A percentile compares a stretch with the other conserved stretches of the same genome.
These are phyloP conservation scores for Hippocampus comes DNA, from an alignment of 2,113 vertebrate genomes.

Conservation along the genomic window DNA sequence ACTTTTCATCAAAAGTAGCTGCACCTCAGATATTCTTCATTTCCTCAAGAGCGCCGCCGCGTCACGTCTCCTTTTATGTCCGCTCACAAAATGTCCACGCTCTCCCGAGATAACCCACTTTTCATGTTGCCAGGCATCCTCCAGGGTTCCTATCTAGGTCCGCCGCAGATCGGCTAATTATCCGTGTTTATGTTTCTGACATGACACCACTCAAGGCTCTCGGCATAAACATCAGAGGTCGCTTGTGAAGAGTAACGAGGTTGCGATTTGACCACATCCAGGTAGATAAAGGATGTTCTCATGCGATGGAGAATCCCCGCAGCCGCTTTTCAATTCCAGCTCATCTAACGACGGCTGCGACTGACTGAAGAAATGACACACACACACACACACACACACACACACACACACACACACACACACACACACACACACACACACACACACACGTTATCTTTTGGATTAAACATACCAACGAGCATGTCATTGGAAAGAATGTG, in stretches of 20 bases:
- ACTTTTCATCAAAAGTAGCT: conserved; percentile 14
- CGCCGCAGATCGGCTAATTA: conserved; percentile 43
- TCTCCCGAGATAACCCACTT: conserved; percentile 9
- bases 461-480: not conserved
- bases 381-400: conserved; percentile 1
- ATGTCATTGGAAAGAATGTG: conserved; percentile 14
- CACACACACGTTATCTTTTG: conserved; percentile 34
- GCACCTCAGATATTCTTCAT: not conserved
- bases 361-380: not conserved
- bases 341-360: conserved; percentile 29
- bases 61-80: conserved; percentile 8
- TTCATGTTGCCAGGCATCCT: conserved; percentile 24
- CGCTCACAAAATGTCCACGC: not conserved
- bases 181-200: conserved; percentile 41
- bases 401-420: conserved; percentile 24
- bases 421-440: not conserved
- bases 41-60: conserved; percentile 2
- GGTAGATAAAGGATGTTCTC: conserved; percentile 72
- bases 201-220: not conserved
- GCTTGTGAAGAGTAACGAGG: conserved; percentile 68
- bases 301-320: conserved; percentile 64
- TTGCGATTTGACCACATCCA: conserved; percentile 54
- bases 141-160: conserved; percentile 45
- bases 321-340: conserved; percentile 61
- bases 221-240: conserved; percentile 64